Base-by-base conservation (phyloP, 2,888 invertebrate species). In the Microctonus aethiopoides region DNA sequence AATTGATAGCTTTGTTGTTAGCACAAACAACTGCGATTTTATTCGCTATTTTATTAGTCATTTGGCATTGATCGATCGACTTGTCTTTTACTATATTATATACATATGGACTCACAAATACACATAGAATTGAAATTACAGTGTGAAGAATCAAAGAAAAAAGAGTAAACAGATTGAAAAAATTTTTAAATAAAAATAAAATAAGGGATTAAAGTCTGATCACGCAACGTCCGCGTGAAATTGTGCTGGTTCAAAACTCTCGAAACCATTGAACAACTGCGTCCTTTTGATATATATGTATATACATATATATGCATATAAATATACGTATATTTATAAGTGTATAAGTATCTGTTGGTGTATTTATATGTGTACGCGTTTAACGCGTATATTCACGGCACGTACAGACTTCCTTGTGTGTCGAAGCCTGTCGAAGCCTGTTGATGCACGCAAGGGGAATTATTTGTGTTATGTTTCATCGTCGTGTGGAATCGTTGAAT, bases 201-300 rank as follows among this genome's bases (percentile, higher is more conserved):
- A 72, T 75, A 61, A 73, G 72, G 67, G 75, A 71, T 68, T 39
- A 51, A 71, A 79, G 76, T 80, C 77, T 74, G 78, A 78, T 77
- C 80, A 78, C 76, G 77, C 72, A 72, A 70, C 46, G 67, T 68
- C 71, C 69, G 51, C 68, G 68, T 70, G 73, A 74, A 76, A 76
- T 73, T 73, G 41, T 70, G 64, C 64, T 64, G 32, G 52, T 39
- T 63, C 22, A 26, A 36, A 39, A 20, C 16, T 41, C 46, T 56
- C 6, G 10, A 22, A 39, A 36, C 13, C 20, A 51, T 61, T 29
- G 46, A 32, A 46, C 41, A 46, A 68, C 41, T 60, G 65, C 20
- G 26, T 34, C 63, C 67, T 71, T 71, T 68, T 59, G 46, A 36
- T 63, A 63, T 71, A 70, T 64, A 11, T 62, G 36, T 63, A 63